Base-by-base conservation (phyloP, 2,797 vertebrate species). In the Corythornis leucogaster region DNA sequence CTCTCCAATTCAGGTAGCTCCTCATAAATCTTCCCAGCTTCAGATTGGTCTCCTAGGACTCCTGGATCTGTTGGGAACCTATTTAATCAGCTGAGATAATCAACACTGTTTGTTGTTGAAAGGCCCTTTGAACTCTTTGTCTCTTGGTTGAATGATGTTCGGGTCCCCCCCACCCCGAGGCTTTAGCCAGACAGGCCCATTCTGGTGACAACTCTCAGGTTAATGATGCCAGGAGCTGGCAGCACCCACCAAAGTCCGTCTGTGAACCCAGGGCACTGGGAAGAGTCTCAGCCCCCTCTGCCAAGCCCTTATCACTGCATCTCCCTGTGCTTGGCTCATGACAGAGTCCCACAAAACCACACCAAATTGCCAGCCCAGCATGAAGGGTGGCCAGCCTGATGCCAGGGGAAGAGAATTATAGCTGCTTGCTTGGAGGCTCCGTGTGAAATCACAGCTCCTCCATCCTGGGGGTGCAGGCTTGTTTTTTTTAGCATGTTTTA, bases 31-130 rank as follows among this genome's bases (percentile, higher is more conserved):
- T 89, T 83, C 80, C 79, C 84, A 71, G 83, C 66, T 75, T 86
- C 83, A 82, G 48, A 28, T 21, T 67, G 77, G 93, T 97, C 95
- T 95, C 96, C 94, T 45, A 95, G 96, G 95, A 93, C 84, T 88
- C 93, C 15, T 3, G 2, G 26, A 70, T 87, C 86, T 33, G 62
- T 14, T 75, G 78, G 80, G 75, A 92, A 89, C 87, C 46, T 76
- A 96, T 97, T 88, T 95, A 92, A 96, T 96, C 95, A 89, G 48
- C 87, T 15, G 78, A 70, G 84, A 92, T n/a, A 90, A 96, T 97
- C 95, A 78, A 89, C 1, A 24, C 87, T n/a, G 48, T 63, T 90
- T 83, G 68, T 11, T 77, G 78, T 79, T 20, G 30, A 78, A 71
- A 61, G 84, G 62, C 74, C 75, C 86, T 90, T 95, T 95, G 94